Conservation (phyloP, 2,888 invertebrate species). For the Hyalella azteca region DNA sequence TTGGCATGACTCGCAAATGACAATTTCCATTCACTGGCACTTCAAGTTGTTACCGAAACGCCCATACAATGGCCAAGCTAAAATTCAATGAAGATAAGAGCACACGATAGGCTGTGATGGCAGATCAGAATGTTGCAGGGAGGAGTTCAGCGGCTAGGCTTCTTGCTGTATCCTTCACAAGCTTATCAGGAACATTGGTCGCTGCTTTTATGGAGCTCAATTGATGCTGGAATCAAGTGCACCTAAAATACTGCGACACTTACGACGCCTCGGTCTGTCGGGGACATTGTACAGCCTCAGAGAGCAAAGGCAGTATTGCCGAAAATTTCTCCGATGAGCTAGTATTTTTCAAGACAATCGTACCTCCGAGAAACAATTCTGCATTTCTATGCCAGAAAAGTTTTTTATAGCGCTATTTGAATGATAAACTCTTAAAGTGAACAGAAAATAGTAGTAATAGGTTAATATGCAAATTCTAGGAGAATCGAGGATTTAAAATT, state of each 20-base stretch:
- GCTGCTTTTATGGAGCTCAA: slow-evolving; percentile 1
- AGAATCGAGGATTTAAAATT: too few relatives aligned
- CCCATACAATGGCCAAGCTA: background rate
- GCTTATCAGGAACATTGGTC: slow-evolving; percentile 12
- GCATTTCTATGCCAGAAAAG: too few relatives aligned
- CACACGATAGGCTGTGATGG: background rate
- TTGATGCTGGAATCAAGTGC: slow-evolving; percentile 33
- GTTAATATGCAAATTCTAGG: too few relatives aligned
- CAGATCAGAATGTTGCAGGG: background rate
- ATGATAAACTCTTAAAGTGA: too few relatives aligned
- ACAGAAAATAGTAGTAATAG: too few relatives aligned
- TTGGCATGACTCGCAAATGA: slow-evolving; percentile 3
- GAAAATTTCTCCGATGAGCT: too few relatives aligned
- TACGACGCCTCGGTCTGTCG: background rate
- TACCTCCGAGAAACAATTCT: too few relatives aligned
- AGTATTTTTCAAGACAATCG: too few relatives aligned
- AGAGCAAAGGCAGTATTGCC: background rate
- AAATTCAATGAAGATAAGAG: slow-evolving; percentile 23
- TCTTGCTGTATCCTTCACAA: slow-evolving; percentile 1
- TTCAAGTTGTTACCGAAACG: slow-evolving; percentile 23
- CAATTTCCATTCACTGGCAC: slow-evolving; percentile 29
- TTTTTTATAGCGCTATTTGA: too few relatives aligned
- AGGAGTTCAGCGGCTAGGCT: background rate
- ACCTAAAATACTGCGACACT: slow-evolving; percentile 22
- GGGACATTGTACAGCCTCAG: background rate